phyloP scores from a whole-genome alignment of 2,888 invertebrate genomes.

The Euspilapteryx auroguttella region DNA sequence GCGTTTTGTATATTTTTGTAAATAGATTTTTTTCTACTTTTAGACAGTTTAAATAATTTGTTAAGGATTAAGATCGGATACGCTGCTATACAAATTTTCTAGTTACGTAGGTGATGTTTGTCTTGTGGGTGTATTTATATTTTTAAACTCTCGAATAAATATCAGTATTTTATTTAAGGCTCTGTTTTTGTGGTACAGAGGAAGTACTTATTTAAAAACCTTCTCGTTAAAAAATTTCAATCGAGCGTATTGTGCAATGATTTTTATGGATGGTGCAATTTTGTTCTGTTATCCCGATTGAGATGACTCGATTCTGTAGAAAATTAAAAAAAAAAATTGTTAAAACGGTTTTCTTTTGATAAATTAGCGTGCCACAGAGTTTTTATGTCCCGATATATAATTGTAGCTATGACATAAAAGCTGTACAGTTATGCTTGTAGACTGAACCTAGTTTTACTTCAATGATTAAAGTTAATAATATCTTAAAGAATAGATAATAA shows the following conservation, averaged over 20 bases:
- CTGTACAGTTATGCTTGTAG: conserved; percentile 7
- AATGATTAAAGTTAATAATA: too few species aligned
- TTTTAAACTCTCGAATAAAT: conserved; percentile 7
- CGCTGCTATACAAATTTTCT: conserved; percentile 13
- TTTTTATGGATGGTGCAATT: too few species aligned
- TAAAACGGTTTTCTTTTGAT: too few species aligned
- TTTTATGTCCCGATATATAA: too few species aligned
- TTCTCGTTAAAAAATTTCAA: too few species aligned
- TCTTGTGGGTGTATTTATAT: neutral
- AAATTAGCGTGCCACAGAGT: too few species aligned
- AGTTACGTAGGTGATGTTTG: conserved; percentile 31
- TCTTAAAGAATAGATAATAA: conserved; percentile 2
- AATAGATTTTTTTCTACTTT: conserved; percentile 20
- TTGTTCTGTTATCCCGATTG: too few species aligned
- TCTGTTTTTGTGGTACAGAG: conserved; percentile 33
- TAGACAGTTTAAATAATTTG: conserved; percentile 14
- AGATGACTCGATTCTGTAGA: too few species aligned
- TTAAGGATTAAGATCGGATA: conserved; percentile 9
- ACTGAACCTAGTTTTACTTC: conserved; percentile 6
- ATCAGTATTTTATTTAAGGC: conserved; percentile 44
- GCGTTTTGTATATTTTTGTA: conserved; percentile 32
- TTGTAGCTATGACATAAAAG: too few species aligned
- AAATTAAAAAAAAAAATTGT: too few species aligned
- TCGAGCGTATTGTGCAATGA: too few species aligned
- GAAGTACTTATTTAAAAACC: too few species aligned